A percentile compares a stretch with the other conserved stretches of the same genome.
These are phyloP conservation scores for Tympanoctomys barrerae DNA, from an alignment of 2,797 vertebrate genomes.

Conservation along the genomic window DNA sequence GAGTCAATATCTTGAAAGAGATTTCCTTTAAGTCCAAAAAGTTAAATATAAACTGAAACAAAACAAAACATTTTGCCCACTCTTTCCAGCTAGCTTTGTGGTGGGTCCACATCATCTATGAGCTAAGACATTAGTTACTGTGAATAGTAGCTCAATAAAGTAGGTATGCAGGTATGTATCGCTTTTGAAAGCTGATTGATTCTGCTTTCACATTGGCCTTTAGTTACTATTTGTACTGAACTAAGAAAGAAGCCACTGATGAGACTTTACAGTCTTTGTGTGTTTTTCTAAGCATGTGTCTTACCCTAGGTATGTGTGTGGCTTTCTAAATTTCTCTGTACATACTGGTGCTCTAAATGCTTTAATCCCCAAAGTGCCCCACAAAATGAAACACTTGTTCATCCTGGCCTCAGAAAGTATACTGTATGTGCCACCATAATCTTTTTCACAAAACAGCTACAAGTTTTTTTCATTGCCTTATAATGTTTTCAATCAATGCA, in stretches of 20 bases:
- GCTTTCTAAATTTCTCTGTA: neutral
- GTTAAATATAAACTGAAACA: conserved; percentile 8
- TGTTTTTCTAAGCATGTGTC: neutral
- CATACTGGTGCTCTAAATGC: neutral
- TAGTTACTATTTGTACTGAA: neutral
- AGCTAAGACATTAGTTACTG: neutral
- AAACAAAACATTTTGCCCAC: neutral
- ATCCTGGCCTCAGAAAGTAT: neutral
- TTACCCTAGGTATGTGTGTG: neutral
- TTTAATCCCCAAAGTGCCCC: neutral
- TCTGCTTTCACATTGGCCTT: neutral
- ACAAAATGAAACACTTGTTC: neutral
- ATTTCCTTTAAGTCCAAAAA: conserved; percentile 33
- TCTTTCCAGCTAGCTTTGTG: neutral
- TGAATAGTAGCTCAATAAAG: neutral
- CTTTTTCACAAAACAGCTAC: neutral
- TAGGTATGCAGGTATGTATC: neutral
- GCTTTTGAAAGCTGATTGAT: neutral
- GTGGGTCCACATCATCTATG: neutral
- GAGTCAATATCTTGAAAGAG: neutral
- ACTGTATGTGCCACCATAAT: neutral
- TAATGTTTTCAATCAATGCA: neutral
- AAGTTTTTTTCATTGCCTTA: neutral
- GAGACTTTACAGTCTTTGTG: neutral
- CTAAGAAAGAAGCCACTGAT: neutral